phyloP scores from a whole-genome alignment of 2,113 vertebrate genomes.

The Conger conger region DNA sequence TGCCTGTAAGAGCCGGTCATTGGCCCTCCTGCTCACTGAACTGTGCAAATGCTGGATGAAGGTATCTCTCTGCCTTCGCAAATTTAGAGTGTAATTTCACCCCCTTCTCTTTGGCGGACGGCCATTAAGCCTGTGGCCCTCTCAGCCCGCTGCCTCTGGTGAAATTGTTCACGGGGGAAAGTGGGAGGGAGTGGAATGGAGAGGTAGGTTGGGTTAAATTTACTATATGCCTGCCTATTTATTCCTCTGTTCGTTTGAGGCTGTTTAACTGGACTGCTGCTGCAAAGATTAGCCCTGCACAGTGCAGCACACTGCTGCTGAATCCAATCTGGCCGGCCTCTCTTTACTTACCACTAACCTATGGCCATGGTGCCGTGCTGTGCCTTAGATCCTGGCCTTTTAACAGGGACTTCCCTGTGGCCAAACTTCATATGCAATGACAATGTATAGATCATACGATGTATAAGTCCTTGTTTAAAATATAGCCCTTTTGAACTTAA shows the following conservation, averaged over 20 bases:
- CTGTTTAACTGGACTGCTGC: background rate
- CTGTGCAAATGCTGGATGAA: conserved; percentile 37
- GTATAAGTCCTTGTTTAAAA: no score
- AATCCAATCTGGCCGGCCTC: background rate
- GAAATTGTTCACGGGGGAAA: conserved; percentile 5
- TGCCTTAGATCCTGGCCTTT: background rate
- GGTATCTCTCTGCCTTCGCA: conserved; percentile 32
- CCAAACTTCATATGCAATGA: no score
- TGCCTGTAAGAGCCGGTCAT: background rate
- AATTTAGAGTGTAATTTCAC: conserved; percentile 50
- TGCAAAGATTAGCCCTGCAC: background rate
- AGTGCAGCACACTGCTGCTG: background rate
- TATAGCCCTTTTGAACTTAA: no score
- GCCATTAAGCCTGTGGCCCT: conserved; percentile 51
- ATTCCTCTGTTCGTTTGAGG: background rate
- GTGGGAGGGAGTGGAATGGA: background rate
- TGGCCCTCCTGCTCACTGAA: conserved; percentile 8
- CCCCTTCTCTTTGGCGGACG: conserved; percentile 31
- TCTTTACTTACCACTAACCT: background rate
- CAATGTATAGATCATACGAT: no score
- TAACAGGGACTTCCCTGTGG: no score
- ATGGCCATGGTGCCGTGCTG: background rate
- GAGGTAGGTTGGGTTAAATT: background rate
- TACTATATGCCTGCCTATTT: background rate
- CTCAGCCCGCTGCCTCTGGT: conserved; percentile 17